Evolutionary conservation across 2,113 vertebrate species (phyloP).

Genomic region (Capreolus pygargus): DNA sequence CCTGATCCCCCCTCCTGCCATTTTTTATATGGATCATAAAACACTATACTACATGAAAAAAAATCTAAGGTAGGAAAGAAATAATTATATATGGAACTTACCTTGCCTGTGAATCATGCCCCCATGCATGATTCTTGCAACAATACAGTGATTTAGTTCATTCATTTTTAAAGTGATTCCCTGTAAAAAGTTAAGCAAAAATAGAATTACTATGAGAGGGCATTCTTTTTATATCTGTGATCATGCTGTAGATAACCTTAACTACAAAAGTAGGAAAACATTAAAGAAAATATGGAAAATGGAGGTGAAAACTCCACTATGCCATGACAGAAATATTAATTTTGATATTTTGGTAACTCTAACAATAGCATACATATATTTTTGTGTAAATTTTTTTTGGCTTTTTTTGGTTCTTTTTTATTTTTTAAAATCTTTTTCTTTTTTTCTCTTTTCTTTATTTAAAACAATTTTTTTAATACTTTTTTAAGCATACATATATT

Average conservation of each 20-base stretch:
- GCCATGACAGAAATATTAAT: neutral
- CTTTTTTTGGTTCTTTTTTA: too few species aligned
- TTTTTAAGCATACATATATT: neutral
- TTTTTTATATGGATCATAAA: neutral
- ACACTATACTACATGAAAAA: neutral
- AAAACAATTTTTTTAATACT: too few species aligned
- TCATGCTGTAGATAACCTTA: constrained; percentile 22
- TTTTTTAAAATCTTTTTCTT: too few species aligned
- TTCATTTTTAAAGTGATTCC: constrained; percentile 99
- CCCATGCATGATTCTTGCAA: constrained; percentile 98
- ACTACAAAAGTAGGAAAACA: neutral
- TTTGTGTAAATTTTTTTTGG: too few species aligned
- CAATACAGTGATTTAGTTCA: constrained; percentile 97
- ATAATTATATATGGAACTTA: constrained; percentile 73
- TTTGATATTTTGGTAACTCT: constrained; percentile 32
- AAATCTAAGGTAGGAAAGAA: constrained; percentile 22
- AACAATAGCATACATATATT: neutral
- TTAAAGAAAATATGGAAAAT: constrained; percentile 4
- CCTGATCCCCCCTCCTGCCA: too few species aligned
- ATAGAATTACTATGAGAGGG: constrained; percentile 16
- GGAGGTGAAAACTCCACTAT: neutral
- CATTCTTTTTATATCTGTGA: constrained; percentile 9
- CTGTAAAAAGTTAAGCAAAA: constrained; percentile 79
- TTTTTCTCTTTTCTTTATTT: too few species aligned
- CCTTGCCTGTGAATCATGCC: constrained; percentile 99